Evolutionary conservation across 2,113 vertebrate genomes (phyloP).

Genomic region (Balaenoptera acutorostrata): DNA sequence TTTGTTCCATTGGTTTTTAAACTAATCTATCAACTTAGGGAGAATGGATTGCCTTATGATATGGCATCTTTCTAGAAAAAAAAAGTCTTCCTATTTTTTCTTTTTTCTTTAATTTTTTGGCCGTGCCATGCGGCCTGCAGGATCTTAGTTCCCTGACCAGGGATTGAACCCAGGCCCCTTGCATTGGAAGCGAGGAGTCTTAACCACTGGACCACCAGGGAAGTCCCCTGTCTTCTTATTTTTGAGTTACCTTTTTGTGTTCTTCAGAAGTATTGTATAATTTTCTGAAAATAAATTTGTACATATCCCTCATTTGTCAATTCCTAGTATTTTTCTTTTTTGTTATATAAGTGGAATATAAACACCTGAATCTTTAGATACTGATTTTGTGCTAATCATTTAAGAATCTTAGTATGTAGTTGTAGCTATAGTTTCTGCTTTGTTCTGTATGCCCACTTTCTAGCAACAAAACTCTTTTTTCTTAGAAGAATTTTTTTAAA

Average conservation of each 20-base stretch:
- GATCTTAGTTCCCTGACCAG: too few relatives aligned
- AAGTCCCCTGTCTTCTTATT: background rate
- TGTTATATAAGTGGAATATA: background rate
- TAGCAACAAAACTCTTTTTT: background rate
- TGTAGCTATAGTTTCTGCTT: background rate
- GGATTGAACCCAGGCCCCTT: too few relatives aligned
- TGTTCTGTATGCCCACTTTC: background rate
- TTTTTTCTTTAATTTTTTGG: too few relatives aligned
- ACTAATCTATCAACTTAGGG: background rate
- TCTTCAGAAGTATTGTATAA: background rate
- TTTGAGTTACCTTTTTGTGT: background rate
- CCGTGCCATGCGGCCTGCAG: too few relatives aligned
- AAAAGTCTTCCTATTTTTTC: background rate
- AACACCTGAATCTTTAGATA: background rate
- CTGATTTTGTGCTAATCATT: background rate
- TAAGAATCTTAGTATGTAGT: background rate
- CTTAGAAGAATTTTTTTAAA: background rate
- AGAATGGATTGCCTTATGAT: background rate
- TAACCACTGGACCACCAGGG: too few relatives aligned
- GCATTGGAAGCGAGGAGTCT: too few relatives aligned
- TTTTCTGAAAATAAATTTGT: slow-evolving; percentile 13
- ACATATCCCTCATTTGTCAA: background rate
- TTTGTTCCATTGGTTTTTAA: background rate
- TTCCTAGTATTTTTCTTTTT: background rate
- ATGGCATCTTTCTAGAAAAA: background rate